These are phyloP conservation scores for Elgaria multicarinata DNA, from an alignment of 2,113 vertebrate genomes.

Conservation along the genomic window DNA sequence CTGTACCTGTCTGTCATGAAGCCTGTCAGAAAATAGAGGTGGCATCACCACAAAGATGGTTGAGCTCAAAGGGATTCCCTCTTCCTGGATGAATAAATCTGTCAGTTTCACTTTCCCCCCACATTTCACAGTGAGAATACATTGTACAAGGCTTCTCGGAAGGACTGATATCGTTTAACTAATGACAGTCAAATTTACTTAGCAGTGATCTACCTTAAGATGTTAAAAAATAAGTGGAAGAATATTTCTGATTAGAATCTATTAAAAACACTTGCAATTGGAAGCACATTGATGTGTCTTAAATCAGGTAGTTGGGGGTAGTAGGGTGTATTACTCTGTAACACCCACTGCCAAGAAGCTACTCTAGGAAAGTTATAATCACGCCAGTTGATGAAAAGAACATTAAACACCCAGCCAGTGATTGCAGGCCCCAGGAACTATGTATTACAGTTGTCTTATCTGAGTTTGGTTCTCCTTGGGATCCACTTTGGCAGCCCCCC, in stretches of 20 bases:
- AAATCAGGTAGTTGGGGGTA: neutral
- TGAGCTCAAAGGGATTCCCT: too few relatives aligned
- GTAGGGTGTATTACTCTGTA: neutral
- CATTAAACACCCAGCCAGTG: neutral
- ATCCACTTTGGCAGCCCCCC: neutral
- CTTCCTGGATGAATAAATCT: too few relatives aligned
- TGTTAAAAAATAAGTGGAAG: neutral
- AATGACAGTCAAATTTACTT: neutral
- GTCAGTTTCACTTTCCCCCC: too few relatives aligned
- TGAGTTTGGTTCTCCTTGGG: too few relatives aligned
- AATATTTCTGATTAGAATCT: neutral
- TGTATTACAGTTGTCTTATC: neutral
- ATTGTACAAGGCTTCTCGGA: neutral
- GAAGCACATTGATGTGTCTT: neutral
- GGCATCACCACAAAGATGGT: too few relatives aligned
- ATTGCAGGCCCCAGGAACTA: neutral
- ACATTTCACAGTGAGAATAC: neutral
- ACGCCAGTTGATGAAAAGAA: neutral
- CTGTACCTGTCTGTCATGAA: too few relatives aligned
- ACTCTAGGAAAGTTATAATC: neutral
- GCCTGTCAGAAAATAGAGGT: too few relatives aligned
- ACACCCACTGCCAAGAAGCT: neutral
- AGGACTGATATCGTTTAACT: neutral
- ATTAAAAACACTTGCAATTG: neutral
- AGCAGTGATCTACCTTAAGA: neutral